Conservation (phyloP, 2,113 vertebrate species). For the Chloebia gouldiae region DNA sequence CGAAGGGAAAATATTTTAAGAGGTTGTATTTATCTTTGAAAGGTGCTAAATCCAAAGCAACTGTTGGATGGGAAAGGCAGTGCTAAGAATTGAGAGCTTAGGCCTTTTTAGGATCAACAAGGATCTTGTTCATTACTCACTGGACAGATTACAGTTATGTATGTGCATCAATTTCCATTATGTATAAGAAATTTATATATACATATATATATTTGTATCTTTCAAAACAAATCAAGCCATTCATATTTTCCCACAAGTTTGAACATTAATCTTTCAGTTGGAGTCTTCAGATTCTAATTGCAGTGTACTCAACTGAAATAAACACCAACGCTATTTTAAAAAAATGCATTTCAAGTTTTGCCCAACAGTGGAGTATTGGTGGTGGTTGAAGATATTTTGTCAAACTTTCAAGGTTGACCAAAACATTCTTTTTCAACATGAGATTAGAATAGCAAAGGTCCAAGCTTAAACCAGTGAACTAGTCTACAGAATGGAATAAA, state of each 20-base stretch:
- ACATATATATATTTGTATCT: neutral
- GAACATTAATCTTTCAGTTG: neutral
- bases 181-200: neutral
- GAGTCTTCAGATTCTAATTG: neutral
- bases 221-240: neutral
- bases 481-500: neutral
- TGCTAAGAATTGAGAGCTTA: neutral
- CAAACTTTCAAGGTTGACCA: neutral
- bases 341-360: neutral
- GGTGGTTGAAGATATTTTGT: neutral
- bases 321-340: neutral
- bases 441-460: neutral
- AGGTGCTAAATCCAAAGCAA: neutral
- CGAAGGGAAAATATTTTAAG: neutral
- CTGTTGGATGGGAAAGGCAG: neutral
- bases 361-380: neutral
- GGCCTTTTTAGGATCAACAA: neutral
- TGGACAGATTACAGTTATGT: neutral
- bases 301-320: neutral
- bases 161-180: neutral
- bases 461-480: neutral
- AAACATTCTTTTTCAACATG: neutral
- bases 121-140: neutral
- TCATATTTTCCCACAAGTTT: neutral
- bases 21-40: neutral